Evolutionary conservation across 35 echinoderm and acorn worm genomes (phyloP), one percentile per base, ranked within the genome.

Genomic region (Strongylocentrotus purpuratus): DNA sequence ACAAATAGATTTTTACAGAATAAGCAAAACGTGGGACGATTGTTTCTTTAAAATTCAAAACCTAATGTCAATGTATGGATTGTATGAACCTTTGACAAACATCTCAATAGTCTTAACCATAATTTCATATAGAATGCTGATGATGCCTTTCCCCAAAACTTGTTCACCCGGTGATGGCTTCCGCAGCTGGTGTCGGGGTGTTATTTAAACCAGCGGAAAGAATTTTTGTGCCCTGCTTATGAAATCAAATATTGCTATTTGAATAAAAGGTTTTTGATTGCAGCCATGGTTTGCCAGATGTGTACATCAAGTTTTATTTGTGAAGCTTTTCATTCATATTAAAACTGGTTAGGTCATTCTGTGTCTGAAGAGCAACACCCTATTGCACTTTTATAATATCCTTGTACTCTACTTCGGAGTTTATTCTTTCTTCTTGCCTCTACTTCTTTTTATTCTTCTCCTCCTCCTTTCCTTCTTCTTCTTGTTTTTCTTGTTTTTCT

Each of bases 161-260:
- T 7, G 18, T 78, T n/a, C 65, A 28, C 20, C 22, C 65, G 2
- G 3, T 78, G 65, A 78, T 78, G 65, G n/a, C 20, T 78, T 78
- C 25, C 65, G 65, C 65, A 78, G 20, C 65, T 78, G 65, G 65
- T 78, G 65, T 78, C 65, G 20, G 65, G 65, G 65, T 78, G 65
- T 78, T 78, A 78, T n/a, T 78, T 78, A 78, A 78, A 78, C 25
- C 65, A n/a, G 65, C 65, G 22, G 65, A 78, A 78, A 78, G 65
- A 78, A 78, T 78, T n/a, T 78, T 78, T 78, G 65, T 18, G 22
- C 25, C 65, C 65, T 78, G 65, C 22, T n/a, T 78, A 78, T 78
- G 65, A 78, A 78, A 78, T 78, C 65, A 78, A 78, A 78, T 78
- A 78, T 78, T 78, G 65, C 65, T 78, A 78, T 78, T 78, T 78